Percentiles rank a stretch among this genome's conserved stretches.
phyloP scores from a whole-genome alignment of 2,888 invertebrate genomes.

The Silvanus unidentatus region DNA sequence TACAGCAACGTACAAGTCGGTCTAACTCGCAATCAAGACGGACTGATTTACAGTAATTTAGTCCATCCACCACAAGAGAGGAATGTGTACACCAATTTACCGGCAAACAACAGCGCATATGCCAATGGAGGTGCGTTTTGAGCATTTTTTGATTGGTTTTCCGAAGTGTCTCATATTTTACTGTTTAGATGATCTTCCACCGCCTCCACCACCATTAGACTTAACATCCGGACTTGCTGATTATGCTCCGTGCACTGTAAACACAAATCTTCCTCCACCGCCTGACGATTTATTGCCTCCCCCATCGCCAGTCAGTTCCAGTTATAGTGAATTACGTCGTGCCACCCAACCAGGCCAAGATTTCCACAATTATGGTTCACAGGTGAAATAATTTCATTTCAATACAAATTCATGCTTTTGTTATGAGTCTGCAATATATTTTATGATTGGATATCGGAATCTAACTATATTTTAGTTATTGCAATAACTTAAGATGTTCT shows the following conservation, averaged over 20 bases:
- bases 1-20: slow-evolving; percentile 41
- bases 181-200: slow-evolving; percentile 54
- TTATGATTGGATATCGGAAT: background rate
- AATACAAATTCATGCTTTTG: too few relatives aligned
- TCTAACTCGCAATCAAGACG: slow-evolving; percentile 44
- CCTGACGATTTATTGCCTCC: slow-evolving; percentile 68
- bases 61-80: slow-evolving; percentile 46
- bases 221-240: slow-evolving; percentile 46
- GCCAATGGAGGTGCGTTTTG: slow-evolving; percentile 38
- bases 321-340: slow-evolving; percentile 78
- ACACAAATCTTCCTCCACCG: slow-evolving; percentile 48
- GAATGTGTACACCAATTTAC: slow-evolving; percentile 55
- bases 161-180: too few relatives aligned
- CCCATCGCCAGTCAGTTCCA: slow-evolving; percentile 85
- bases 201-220: slow-evolving; percentile 55
- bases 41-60: slow-evolving; percentile 52
- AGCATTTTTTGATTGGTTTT: background rate
- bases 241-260: slow-evolving; percentile 45
- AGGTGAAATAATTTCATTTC: slow-evolving; percentile 40
- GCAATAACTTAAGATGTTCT: too few relatives aligned
- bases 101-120: slow-evolving; percentile 24
- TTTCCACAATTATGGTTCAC: slow-evolving; percentile 60
- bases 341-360: slow-evolving; percentile 61
- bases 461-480: too few relatives aligned
- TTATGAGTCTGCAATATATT: background rate